These are phyloP conservation scores for Heteromyza rotundicornis DNA, from an alignment of 2,888 invertebrate species.

Conservation along the genomic window DNA sequence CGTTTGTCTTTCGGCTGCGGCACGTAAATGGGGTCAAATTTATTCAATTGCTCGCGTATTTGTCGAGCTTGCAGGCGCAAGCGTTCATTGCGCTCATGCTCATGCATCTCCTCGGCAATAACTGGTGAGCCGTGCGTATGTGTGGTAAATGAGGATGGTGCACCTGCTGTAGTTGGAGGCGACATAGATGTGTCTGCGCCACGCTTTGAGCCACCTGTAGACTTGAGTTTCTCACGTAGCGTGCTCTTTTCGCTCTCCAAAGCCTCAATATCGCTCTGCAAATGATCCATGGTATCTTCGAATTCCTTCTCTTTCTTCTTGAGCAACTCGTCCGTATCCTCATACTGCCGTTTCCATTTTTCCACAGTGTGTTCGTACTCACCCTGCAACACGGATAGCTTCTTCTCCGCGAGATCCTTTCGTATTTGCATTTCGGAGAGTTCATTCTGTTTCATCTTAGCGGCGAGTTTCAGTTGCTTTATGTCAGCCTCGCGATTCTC, in stretches of 20 bases:
- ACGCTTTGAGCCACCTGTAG: slow-evolving; percentile 67
- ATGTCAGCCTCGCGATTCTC: slow-evolving; percentile 94
- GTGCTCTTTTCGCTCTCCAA: slow-evolving; percentile 89
- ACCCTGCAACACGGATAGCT: slow-evolving; percentile 76
- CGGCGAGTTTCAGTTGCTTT: slow-evolving; percentile 81
- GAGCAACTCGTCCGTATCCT: slow-evolving; percentile 76
- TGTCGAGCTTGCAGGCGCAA: slow-evolving; percentile 66
- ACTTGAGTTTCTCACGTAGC: slow-evolving; percentile 86
- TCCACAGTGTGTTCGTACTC: slow-evolving; percentile 83
- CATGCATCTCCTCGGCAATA: slow-evolving; percentile 67
- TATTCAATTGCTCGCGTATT: slow-evolving; percentile 65
- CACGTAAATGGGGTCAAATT: slow-evolving; percentile 66
- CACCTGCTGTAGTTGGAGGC: slow-evolving; percentile 28
- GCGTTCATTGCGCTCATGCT: slow-evolving; percentile 67
- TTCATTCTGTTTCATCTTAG: slow-evolving; percentile 92
- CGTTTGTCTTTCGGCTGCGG: slow-evolving; percentile 64
- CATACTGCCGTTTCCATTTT: slow-evolving; percentile 83
- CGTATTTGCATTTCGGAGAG: slow-evolving; percentile 90
- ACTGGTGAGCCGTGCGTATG: slow-evolving; percentile 46
- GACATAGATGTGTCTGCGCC: slow-evolving; percentile 33
- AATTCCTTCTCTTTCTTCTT: slow-evolving; percentile 92
- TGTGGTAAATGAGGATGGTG: slow-evolving; percentile 32
- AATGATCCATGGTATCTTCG: slow-evolving; percentile 94
- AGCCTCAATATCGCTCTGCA: slow-evolving; percentile 93
- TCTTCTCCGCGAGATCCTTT: slow-evolving; percentile 92